Evolutionary conservation across 1,140 invertebrate species (phyloP).

Genomic region (Polypedilum vanderplanki): DNA sequence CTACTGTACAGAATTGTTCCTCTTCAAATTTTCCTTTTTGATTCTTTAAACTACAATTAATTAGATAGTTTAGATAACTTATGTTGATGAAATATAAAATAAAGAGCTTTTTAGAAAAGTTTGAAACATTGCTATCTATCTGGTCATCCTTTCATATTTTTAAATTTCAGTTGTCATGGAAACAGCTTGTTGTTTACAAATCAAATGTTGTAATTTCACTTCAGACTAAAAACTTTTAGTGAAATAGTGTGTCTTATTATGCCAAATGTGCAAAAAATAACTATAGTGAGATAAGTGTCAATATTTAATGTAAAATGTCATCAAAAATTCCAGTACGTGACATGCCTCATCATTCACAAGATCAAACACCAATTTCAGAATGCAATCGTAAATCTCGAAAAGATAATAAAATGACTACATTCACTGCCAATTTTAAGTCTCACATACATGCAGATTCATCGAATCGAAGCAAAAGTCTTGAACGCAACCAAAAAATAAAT

Average conservation of each 20-base stretch:
- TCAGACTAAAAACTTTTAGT: not conserved
- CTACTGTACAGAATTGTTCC: not conserved
- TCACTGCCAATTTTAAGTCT: not conserved
- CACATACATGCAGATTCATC: not conserved
- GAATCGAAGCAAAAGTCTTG: not conserved
- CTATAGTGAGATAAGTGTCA: no score
- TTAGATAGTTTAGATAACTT: conserved; percentile 2
- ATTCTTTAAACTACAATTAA: not conserved
- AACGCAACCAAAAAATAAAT: not conserved
- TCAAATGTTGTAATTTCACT: not conserved
- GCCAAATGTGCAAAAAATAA: no score
- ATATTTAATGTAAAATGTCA: no score
- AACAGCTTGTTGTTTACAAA: conserved; percentile 13
- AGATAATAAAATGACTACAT: not conserved
- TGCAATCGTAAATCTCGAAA: not conserved
- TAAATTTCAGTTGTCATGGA: not conserved
- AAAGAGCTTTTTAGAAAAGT: not conserved
- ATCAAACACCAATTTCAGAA: not conserved
- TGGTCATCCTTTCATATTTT: not conserved
- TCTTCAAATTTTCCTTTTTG: not conserved
- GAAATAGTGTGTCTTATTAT: not conserved
- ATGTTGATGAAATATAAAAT: conserved; percentile 8
- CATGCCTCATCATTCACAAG: not conserved
- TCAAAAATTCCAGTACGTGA: not conserved
- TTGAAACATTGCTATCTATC: not conserved